Evolutionary conservation across 2,113 vertebrate species (phyloP).

Genomic region (Microcebus lehilahytsara): DNA sequence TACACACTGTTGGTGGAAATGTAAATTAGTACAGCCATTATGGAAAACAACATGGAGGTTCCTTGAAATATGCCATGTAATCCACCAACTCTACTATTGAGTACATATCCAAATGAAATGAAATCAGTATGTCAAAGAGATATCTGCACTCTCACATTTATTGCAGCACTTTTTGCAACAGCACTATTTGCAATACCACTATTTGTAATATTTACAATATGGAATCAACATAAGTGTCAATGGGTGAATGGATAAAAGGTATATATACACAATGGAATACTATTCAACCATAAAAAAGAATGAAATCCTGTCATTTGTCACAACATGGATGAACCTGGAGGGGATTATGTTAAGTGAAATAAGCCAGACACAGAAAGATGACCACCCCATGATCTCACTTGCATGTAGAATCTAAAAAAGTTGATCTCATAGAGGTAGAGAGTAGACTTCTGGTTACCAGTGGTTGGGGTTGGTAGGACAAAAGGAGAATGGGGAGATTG

Average conservation of each 20-base stretch:
- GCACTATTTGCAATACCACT: not conserved
- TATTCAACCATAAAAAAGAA: not conserved
- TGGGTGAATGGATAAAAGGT: not conserved
- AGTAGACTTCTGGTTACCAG: not conserved
- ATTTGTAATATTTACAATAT: not conserved
- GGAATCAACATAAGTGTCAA: not conserved
- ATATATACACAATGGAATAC: not conserved
- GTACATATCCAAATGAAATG: not conserved
- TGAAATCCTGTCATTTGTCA: not conserved
- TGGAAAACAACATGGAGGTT: no score
- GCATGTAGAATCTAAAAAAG: not conserved
- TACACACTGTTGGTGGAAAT: no score
- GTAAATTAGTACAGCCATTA: no score
- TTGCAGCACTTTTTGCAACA: not conserved
- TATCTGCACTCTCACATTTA: not conserved
- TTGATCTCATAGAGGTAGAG: not conserved
- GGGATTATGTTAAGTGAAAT: not conserved
- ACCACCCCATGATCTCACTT: not conserved
- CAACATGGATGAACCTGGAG: not conserved
- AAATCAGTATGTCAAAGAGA: not conserved
- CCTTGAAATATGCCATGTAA: no score
- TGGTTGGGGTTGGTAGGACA: not conserved
- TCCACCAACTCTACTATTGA: not conserved
- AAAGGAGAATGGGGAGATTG: not conserved
- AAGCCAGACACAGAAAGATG: not conserved